A percentile compares a stretch with the other conserved stretches of the same genome.
Conservation (phyloP, 2,797 vertebrate genomes). For the Tragelaphus oryx region DNA sequence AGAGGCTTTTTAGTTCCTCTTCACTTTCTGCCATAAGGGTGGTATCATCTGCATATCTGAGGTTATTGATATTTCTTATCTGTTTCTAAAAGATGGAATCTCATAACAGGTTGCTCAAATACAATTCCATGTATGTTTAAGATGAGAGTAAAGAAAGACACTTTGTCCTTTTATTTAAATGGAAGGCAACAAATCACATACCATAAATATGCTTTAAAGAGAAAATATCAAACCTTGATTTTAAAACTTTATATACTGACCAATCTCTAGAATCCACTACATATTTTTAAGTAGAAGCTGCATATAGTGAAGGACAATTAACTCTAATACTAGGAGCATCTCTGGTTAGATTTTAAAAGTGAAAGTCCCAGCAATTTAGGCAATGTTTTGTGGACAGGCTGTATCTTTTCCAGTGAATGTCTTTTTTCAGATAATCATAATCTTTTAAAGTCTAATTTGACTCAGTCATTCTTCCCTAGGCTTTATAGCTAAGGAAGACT, state of each 20-base stretch:
- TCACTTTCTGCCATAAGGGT: too few species aligned
- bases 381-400: not conserved
- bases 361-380: not conserved
- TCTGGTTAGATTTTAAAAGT: not conserved
- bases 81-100: not conserved
- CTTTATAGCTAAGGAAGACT: not conserved
- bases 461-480: not conserved
- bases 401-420: not conserved
- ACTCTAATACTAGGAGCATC: not conserved
- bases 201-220: not conserved
- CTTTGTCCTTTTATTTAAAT: not conserved
- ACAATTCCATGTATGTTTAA: not conserved
- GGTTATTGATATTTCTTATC: not conserved
- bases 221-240: not conserved
- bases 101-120: not conserved
- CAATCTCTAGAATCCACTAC: not conserved
- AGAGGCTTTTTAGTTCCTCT: too few species aligned
- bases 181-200: slow-evolving; percentile 4
- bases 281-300: not conserved
- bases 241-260: not conserved
- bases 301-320: not conserved
- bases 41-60: too few species aligned
- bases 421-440: not conserved
- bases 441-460: not conserved
- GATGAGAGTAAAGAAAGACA: not conserved